Percentiles rank a stretch among this genome's conserved stretches.
phyloP scores from a whole-genome alignment of 1,140 invertebrate genomes.

The Euschistus heros region DNA sequence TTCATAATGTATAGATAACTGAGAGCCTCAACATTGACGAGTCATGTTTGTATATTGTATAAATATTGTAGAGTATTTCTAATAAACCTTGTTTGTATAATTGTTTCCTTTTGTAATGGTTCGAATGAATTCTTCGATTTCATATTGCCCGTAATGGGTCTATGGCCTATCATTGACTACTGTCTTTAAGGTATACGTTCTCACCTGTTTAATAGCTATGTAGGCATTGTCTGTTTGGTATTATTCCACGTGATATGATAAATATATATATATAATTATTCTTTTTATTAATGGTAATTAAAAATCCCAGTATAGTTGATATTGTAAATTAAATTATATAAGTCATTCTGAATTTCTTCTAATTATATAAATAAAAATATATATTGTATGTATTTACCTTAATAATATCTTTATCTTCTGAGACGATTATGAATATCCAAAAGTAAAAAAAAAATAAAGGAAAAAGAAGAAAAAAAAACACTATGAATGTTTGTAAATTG shows the following conservation, averaged over 20 bases:
- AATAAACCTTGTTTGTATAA: conserved; percentile 16
- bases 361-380: conserved; percentile 8
- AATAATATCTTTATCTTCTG: conserved; percentile 28
- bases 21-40: background rate
- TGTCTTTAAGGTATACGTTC: conserved; percentile 29
- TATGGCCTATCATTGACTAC: conserved; percentile 20
- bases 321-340: conserved; percentile 23
- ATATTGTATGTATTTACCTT: conserved; percentile 26
- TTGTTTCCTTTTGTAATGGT: conserved; percentile 13
- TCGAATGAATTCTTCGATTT: conserved; percentile 16
- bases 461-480: conserved; percentile 18
- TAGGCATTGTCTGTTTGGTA: conserved; percentile 27
- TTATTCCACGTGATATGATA: conserved; percentile 24
- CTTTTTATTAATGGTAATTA: conserved; percentile 20
- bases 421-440: background rate
- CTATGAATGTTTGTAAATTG: conserved; percentile 25
- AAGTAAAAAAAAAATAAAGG: background rate
- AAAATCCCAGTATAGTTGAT: conserved; percentile 25
- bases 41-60: conserved; percentile 12
- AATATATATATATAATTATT: conserved; percentile 15
- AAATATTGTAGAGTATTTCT: conserved; percentile 16
- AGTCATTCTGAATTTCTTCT: conserved; percentile 26
- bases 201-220: conserved; percentile 28
- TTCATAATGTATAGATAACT: conserved; percentile 11
- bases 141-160: conserved; percentile 3